These are phyloP conservation scores for Edolisoma coerulescens DNA, from an alignment of 2,113 vertebrate genomes.

Conservation along the genomic window DNA sequence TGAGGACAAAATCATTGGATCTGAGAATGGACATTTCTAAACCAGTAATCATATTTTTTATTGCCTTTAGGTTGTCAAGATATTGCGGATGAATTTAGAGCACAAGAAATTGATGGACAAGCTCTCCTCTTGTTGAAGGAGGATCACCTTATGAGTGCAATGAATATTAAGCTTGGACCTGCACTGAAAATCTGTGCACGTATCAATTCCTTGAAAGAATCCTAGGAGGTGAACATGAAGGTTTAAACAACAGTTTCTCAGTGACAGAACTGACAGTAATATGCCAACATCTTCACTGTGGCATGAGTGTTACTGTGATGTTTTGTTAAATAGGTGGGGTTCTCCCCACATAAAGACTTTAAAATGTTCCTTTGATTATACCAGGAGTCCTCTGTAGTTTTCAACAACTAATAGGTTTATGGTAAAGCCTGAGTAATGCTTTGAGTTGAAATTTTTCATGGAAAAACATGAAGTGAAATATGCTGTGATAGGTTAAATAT, in stretches of 20 bases:
- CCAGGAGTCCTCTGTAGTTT: slow-evolving; percentile 45
- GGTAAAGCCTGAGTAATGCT: slow-evolving; percentile 28
- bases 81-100: slow-evolving; percentile 92
- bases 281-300: slow-evolving; percentile 35
- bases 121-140: slow-evolving; percentile 95
- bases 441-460: slow-evolving; percentile 29
- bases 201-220: slow-evolving; percentile 93
- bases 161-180: slow-evolving; percentile 98
- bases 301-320: slow-evolving; percentile 37
- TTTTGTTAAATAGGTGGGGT: slow-evolving; percentile 45
- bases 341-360: slow-evolving; percentile 25
- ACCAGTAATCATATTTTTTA: background rate
- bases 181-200: slow-evolving; percentile 97
- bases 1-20: background rate
- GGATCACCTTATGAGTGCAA: slow-evolving; percentile 97
- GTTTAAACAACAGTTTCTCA: slow-evolving; percentile 27
- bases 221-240: slow-evolving; percentile 63
- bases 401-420: slow-evolving; percentile 41
- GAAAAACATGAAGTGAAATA: slow-evolving; percentile 17
- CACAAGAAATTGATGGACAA: slow-evolving; percentile 98
- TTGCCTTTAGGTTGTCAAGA: slow-evolving; percentile 86
- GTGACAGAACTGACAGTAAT: slow-evolving; percentile 57
- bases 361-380: slow-evolving; percentile 49
- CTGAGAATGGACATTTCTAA: background rate
- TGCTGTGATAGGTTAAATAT: slow-evolving; percentile 52